Conservation (phyloP, 2,113 vertebrate genomes). For the Vulpes vulpes region DNA sequence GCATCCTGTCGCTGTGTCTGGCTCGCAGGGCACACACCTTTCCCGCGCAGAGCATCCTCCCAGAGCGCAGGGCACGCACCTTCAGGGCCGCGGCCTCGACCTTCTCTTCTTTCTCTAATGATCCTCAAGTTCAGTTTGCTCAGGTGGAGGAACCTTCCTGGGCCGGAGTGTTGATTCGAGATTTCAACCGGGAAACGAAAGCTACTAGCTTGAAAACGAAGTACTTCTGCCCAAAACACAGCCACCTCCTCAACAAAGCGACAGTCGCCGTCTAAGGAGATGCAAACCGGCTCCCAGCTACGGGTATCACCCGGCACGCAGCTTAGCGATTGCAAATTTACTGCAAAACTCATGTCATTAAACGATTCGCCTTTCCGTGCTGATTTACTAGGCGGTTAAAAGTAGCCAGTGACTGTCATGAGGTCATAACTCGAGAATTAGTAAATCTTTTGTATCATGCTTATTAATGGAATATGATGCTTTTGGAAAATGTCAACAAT, state of each 20-base stretch:
- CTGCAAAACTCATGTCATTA: conserved; percentile 48
- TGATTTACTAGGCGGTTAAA: conserved; percentile 52
- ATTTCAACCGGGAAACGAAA: conserved; percentile 56
- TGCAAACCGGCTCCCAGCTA: not conserved
- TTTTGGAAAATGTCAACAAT: conserved; percentile 29
- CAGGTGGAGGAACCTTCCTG: not conserved
- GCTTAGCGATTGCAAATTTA: conserved; percentile 51
- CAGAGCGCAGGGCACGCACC: too few relatives aligned
- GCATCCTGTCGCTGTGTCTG: too few relatives aligned
- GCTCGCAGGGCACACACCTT: too few relatives aligned
- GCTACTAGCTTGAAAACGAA: conserved; percentile 34
- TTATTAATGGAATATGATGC: conserved; percentile 29
- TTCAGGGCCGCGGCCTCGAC: too few relatives aligned
- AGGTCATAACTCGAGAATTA: conserved; percentile 54
- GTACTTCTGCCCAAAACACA: conserved; percentile 24
- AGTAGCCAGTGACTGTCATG: conserved; percentile 8
- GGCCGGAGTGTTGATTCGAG: conserved; percentile 41
- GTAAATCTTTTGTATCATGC: conserved; percentile 10
- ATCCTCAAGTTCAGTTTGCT: not conserved
- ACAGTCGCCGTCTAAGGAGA: not conserved
- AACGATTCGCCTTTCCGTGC: conserved; percentile 10
- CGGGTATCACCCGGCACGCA: not conserved
- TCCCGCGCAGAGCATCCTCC: too few relatives aligned
- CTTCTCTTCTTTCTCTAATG: not conserved
- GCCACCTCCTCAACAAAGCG: conserved; percentile 8